Evolutionary conservation across 1,140 invertebrate species (phyloP).

Genomic region (Muscidifurax raptorellus): DNA sequence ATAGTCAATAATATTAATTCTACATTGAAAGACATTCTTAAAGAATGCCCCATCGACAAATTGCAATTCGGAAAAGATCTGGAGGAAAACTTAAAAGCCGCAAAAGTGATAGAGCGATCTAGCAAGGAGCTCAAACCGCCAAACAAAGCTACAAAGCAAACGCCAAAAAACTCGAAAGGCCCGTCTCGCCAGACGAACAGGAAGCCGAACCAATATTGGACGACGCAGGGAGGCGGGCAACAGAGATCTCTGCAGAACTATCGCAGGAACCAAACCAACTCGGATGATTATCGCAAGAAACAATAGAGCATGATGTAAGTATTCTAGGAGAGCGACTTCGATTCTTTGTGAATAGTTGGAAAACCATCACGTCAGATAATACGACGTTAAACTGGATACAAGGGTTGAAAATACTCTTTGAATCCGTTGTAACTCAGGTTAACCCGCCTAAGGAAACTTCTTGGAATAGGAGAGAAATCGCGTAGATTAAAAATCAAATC

Average conservation of each 20-base stretch:
- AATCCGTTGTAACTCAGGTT: too few relatives aligned
- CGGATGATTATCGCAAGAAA: background rate
- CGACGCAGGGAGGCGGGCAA: background rate
- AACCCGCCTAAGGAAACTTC: too few relatives aligned
- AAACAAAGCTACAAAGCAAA: background rate
- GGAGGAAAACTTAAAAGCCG: background rate
- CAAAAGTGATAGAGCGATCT: conserved; percentile 25
- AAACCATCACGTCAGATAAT: too few relatives aligned
- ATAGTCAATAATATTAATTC: conserved; percentile 33
- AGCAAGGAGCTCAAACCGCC: conserved; percentile 34
- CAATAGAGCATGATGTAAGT: background rate
- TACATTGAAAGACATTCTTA: conserved; percentile 22
- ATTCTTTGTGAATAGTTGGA: too few relatives aligned
- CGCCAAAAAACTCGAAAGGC: conserved; percentile 32
- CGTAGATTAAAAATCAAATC: conserved; percentile 30
- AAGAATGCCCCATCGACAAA: background rate
- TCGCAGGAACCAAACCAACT: background rate
- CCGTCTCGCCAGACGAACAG: conserved; percentile 11
- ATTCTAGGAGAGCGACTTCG: too few relatives aligned
- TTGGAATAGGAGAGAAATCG: conserved; percentile 46
- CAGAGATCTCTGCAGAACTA: background rate
- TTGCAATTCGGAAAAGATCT: conserved; percentile 26
- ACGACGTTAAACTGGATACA: too few relatives aligned
- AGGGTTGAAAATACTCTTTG: too few relatives aligned
- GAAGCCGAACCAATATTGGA: background rate